Evolutionary conservation across 1,140 invertebrate species (phyloP).

Genomic region (Scaptomyza montana): DNA sequence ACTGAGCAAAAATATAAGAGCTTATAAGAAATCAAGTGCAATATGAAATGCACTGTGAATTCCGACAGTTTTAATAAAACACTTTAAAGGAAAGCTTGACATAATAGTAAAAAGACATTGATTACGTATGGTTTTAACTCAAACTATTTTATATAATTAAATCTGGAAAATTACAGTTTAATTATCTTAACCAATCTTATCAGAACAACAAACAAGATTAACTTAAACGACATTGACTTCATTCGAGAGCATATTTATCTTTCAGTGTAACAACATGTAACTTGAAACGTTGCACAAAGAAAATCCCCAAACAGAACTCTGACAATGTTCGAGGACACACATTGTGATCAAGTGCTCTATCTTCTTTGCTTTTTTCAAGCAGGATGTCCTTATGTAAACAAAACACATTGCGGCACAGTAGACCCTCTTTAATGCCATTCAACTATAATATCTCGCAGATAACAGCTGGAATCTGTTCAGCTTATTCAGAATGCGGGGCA

Average conservation of each 20-base stretch:
- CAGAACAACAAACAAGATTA: too few species aligned
- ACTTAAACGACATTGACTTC: too few species aligned
- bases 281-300: conserved; percentile 1
- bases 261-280: conserved; percentile 16
- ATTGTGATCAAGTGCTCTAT: conserved; percentile 17
- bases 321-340: conserved; percentile 14
- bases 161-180: too few species aligned
- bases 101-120: too few species aligned
- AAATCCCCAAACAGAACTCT: not conserved
- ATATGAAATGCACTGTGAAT: too few species aligned
- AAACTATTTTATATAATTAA: too few species aligned
- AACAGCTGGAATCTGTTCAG: conserved; percentile 8
- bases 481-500: conserved; percentile 20
- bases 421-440: conserved; percentile 20
- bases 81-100: too few species aligned
- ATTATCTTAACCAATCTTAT: too few species aligned
- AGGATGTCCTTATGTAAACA: conserved; percentile 20
- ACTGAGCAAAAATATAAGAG: not conserved
- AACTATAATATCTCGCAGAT: conserved; percentile 14
- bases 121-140: too few species aligned
- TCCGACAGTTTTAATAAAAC: too few species aligned
- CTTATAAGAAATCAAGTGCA: too few species aligned
- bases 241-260: too few species aligned
- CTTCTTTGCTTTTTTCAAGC: not conserved
- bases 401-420: not conserved